Evolutionary conservation across 2,888 invertebrate genomes (phyloP).

Genomic region (Sylvicola cinctus): DNA sequence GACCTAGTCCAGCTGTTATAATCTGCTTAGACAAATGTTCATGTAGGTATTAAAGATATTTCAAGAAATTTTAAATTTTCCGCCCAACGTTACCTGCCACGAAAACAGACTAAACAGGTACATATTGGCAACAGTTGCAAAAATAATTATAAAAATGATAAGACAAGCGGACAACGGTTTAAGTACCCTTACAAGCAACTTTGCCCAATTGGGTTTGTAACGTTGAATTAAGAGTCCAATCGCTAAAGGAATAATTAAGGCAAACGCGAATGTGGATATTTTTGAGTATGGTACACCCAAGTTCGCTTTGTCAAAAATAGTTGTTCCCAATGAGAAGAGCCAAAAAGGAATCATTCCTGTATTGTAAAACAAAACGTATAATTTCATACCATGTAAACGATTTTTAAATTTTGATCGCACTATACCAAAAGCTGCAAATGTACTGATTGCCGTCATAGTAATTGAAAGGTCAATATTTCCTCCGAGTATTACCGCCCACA

Average conservation of each 20-base stretch:
- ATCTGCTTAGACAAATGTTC: constrained; percentile 32
- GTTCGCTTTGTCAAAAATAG: constrained; percentile 48
- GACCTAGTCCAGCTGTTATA: constrained; percentile 50
- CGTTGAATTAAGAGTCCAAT: constrained; percentile 47
- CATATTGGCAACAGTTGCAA: constrained; percentile 74
- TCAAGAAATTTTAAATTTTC: background rate
- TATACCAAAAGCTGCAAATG: constrained; percentile 65
- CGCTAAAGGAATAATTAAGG: constrained; percentile 49
- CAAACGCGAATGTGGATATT: constrained; percentile 51
- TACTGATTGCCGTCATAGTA: constrained; percentile 86
- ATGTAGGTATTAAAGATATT: no score
- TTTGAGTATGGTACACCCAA: constrained; percentile 58
- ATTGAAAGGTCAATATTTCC: constrained; percentile 87
- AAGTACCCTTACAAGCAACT: constrained; percentile 53
- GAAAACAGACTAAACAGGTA: constrained; percentile 77
- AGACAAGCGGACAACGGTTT: constrained; percentile 67
- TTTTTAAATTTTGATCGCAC: constrained; percentile 3
- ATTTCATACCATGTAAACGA: background rate
- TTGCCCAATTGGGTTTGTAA: constrained; percentile 42
- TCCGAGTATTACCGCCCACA: constrained; percentile 80
- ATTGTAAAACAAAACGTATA: constrained; percentile 18
- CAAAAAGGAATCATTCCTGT: constrained; percentile 68
- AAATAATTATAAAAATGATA: constrained; percentile 63
- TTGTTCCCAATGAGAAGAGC: constrained; percentile 68
- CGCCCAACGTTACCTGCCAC: constrained; percentile 46